Evolutionary conservation across 2,113 vertebrate genomes (phyloP).

Genomic region (Clarias batrachus): DNA sequence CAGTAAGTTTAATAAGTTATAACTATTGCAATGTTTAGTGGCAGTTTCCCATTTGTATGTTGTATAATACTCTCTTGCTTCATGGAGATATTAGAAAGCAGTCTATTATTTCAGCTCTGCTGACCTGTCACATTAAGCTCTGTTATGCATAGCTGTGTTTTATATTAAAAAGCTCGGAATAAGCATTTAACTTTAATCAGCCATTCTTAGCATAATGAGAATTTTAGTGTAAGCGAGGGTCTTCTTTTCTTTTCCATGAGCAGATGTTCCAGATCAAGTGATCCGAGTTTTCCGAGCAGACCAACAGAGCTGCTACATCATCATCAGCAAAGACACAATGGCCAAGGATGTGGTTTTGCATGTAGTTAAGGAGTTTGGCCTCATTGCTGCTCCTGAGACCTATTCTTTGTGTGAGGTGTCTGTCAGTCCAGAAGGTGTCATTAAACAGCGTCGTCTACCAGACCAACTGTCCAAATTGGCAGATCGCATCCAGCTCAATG

Average conservation of each 20-base stretch:
- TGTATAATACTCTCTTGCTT: neutral
- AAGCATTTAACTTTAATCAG: neutral
- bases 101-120: neutral
- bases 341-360: constrained; percentile 95
- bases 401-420: constrained; percentile 96
- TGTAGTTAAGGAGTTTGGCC: constrained; percentile 85
- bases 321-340: constrained; percentile 96
- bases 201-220: neutral
- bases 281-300: constrained; percentile 95
- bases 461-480: constrained; percentile 95
- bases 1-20: too few relatives aligned
- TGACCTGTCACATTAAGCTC: neutral
- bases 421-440: constrained; percentile 90
- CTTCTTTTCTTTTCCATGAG: neutral
- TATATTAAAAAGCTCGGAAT: neutral
- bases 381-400: constrained; percentile 79
- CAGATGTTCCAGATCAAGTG: constrained; percentile 95
- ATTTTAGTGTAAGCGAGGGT: neutral
- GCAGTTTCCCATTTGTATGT: neutral
- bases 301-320: constrained; percentile 97
- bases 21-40: too few relatives aligned
- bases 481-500: constrained; percentile 94
- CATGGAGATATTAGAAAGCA: neutral
- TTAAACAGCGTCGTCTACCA: constrained; percentile 90
- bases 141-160: too few relatives aligned